phyloP scores from a whole-genome alignment of 2,113 vertebrate genomes.

The Phalacrocorax carbo region DNA sequence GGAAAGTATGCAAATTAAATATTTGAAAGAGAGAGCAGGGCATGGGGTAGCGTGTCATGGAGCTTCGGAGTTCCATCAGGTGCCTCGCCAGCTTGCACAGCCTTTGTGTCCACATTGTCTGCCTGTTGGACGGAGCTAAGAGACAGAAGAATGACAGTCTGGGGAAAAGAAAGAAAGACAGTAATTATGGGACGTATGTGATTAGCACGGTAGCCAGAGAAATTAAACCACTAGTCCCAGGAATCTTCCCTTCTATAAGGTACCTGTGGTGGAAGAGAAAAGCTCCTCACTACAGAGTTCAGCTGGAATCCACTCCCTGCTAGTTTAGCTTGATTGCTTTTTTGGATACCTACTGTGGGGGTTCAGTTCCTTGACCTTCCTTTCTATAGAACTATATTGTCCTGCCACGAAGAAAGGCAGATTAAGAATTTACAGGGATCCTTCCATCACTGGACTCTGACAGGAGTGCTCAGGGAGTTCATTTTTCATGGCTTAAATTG shows the following conservation, averaged over 20 bases:
- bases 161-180: conserved; percentile 79
- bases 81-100: conserved; percentile 74
- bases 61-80: conserved; percentile 72
- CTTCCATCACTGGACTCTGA: conserved; percentile 85
- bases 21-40: conserved; percentile 57
- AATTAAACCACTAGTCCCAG: conserved; percentile 87
- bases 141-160: conserved; percentile 82
- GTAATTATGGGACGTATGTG: conserved; percentile 83
- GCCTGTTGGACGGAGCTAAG: conserved; percentile 72
- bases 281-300: conserved; percentile 77
- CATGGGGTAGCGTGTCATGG: background rate
- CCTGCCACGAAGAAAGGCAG: conserved; percentile 78
- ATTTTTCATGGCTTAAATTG: conserved; percentile 85
- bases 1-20: conserved; percentile 82
- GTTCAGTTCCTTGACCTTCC: conserved; percentile 83
- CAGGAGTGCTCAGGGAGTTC: conserved; percentile 77
- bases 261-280: conserved; percentile 87
- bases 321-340: conserved; percentile 92
- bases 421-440: conserved; percentile 91
- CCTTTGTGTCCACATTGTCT: conserved; percentile 77
- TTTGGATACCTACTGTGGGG: conserved; percentile 84
- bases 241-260: conserved; percentile 85
- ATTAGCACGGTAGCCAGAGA: conserved; percentile 95
- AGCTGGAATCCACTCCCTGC: conserved; percentile 87
- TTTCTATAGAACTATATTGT: conserved; percentile 85